Percentiles rank a stretch among this genome's conserved stretches.
phyloP scores from a whole-genome alignment of 2,113 vertebrate genomes.

The Amphilophus citrinellus region DNA sequence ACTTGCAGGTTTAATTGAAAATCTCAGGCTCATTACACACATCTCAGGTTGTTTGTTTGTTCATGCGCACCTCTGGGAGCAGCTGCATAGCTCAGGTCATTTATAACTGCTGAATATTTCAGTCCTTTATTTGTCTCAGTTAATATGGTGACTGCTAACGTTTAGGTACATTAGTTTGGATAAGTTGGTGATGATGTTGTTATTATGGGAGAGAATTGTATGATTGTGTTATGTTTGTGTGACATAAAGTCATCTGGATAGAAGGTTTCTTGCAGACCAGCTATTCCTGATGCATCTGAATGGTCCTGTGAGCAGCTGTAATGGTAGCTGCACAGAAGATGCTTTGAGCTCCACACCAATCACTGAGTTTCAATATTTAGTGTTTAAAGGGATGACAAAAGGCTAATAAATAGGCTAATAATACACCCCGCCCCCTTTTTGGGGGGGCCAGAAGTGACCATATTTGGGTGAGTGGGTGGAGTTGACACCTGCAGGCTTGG shows the following conservation, averaged over 20 bases:
- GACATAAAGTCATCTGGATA: not conserved
- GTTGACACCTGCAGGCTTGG: no score
- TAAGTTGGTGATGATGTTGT: accelerated
- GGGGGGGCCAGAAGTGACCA: no score
- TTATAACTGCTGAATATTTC: not conserved
- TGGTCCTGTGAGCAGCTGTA: not conserved
- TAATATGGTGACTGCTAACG: not conserved
- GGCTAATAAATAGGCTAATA: no score
- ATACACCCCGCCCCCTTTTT: no score
- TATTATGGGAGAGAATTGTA: not conserved
- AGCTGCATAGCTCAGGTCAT: not conserved
- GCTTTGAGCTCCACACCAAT: no score
- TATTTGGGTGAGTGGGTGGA: no score
- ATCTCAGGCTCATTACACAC: not conserved
- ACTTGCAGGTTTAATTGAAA: not conserved
- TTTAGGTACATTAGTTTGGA: not conserved
- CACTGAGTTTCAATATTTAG: no score
- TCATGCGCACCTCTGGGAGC: not conserved
- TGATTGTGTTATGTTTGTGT: not conserved
- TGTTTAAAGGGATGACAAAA: no score
- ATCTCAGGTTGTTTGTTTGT: not conserved
- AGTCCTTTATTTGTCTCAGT: not conserved
- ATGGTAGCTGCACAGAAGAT: not conserved
- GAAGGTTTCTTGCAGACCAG: not conserved
- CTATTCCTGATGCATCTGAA: accelerated